Percentiles rank a stretch among this genome's conserved stretches.
Evolutionary conservation across 1,140 invertebrate genomes (phyloP).

Genomic region (Heliothis virescens): DNA sequence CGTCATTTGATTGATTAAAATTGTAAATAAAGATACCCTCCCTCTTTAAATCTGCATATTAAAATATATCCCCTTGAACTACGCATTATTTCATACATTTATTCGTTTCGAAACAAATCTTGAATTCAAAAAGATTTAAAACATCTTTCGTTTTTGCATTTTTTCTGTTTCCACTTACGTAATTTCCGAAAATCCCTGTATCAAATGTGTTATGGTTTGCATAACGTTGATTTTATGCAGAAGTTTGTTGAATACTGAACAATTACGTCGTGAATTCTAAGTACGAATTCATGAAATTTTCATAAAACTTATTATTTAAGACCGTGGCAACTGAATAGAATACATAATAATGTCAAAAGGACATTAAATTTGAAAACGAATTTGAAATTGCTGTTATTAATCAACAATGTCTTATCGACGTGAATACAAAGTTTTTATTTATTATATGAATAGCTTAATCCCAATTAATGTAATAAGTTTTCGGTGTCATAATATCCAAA

Average conservation of each 20-base stretch:
- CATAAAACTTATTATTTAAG: background rate
- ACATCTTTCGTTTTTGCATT: background rate
- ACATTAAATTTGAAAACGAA: background rate
- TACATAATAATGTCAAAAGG: background rate
- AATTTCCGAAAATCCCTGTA: background rate
- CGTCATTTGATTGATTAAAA: slow-evolving; percentile 38
- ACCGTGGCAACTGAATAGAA: background rate
- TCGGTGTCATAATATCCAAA: too few species aligned
- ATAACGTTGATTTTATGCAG: background rate
- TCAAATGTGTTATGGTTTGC: background rate
- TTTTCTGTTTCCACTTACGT: slow-evolving; percentile 2
- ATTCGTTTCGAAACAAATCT: background rate
- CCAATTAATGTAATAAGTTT: too few species aligned
- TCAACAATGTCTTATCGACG: too few species aligned
- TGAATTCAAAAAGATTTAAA: background rate
- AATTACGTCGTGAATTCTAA: background rate
- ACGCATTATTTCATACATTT: slow-evolving; percentile 32
- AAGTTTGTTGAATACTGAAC: slow-evolving; percentile 14
- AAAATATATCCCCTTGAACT: slow-evolving; percentile 12
- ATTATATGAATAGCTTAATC: too few species aligned
- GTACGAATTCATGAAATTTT: slow-evolving; percentile 6
- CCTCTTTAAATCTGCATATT: slow-evolving; percentile 5
- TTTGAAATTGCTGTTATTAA: background rate
- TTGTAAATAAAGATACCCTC: slow-evolving; percentile 39
- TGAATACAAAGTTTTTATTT: too few species aligned